A percentile compares a stretch with the other conserved stretches of the same genome.
Conservation (phyloP, 1,140 invertebrate genomes). For the Euwallacea similis region DNA sequence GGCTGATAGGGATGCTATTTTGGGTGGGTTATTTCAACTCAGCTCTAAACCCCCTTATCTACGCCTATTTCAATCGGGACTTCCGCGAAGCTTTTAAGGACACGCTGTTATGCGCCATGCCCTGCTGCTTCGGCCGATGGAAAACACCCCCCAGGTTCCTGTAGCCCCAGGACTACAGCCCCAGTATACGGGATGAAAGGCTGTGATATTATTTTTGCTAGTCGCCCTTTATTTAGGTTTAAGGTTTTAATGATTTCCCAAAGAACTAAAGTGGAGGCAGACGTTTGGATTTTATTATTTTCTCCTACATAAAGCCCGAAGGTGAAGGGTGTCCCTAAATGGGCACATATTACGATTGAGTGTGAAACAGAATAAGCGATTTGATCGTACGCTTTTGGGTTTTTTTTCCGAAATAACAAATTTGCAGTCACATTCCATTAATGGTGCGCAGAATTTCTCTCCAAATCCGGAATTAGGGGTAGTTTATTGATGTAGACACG, state of each 20-base stretch:
- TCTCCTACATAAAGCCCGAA: too few relatives aligned
- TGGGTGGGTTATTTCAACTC: conserved; percentile 94
- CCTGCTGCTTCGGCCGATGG: conserved; percentile 64
- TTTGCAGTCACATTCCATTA: too few relatives aligned
- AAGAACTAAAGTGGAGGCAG: too few relatives aligned
- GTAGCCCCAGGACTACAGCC: conserved; percentile 49
- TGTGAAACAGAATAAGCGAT: too few relatives aligned
- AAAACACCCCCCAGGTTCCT: conserved; percentile 52
- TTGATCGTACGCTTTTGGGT: too few relatives aligned
- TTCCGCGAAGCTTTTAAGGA: conserved; percentile 96
- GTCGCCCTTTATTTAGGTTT: conserved; percentile 1
- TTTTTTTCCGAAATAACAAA: too few relatives aligned
- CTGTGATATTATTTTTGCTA: conserved; percentile 40
- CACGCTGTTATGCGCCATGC: conserved; percentile 81
- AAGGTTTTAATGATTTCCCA: conserved; percentile 1
- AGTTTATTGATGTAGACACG: too few relatives aligned
- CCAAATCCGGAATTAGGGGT: too few relatives aligned
- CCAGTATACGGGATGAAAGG: conserved; percentile 44
- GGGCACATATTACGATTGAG: too few relatives aligned
- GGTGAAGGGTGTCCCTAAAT: too few relatives aligned
- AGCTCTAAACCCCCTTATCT: conserved; percentile 94
- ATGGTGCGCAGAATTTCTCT: too few relatives aligned
- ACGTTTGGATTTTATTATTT: too few relatives aligned
- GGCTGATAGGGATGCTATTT: conserved; percentile 79
- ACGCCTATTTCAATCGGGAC: conserved; percentile 97